A percentile compares a stretch with the other conserved stretches of the same genome.
Conservation (phyloP, 1,140 invertebrate species). For the Drosophila prosaltans region DNA sequence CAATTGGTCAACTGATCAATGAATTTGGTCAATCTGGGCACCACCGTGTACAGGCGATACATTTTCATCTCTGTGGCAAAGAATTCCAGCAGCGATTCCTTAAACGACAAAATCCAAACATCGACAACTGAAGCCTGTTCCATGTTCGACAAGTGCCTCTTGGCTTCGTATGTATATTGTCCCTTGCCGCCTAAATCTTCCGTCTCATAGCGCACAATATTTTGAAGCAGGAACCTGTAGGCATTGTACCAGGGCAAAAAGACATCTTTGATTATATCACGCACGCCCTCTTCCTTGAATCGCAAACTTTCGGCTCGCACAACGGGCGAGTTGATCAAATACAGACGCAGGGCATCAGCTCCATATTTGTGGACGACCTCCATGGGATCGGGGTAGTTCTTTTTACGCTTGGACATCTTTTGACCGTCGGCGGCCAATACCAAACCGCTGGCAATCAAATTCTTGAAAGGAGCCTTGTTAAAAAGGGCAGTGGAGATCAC, state of each 20-base stretch:
- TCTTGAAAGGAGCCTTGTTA: constrained; percentile 98
- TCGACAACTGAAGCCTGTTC: constrained; percentile 94
- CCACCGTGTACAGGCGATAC: constrained; percentile 97
- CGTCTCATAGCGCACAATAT: constrained; percentile 92
- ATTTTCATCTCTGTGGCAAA: constrained; percentile 96
- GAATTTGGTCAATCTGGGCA: constrained; percentile 96
- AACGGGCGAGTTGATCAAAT: constrained; percentile 99
- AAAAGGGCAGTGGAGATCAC: constrained; percentile 98
- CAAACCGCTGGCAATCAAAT: constrained; percentile 97
- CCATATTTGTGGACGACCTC: constrained; percentile 96
- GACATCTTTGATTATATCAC: constrained; percentile 98
- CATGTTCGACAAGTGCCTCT: constrained; percentile 76
- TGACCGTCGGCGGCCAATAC: constrained; percentile 98
- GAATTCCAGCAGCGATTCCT: constrained; percentile 95
- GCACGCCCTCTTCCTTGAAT: constrained; percentile 98
- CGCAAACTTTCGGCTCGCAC: constrained; percentile 97
- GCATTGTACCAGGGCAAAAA: constrained; percentile 99
- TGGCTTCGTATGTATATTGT: constrained; percentile 87
- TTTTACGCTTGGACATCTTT: constrained; percentile 99
- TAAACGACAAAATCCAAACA: constrained; percentile 98
- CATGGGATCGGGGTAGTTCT: constrained; percentile 99
- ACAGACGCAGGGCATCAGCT: constrained; percentile 97
- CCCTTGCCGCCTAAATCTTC: constrained; percentile 85
- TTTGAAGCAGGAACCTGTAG: constrained; percentile 97
- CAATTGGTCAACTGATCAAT: constrained; percentile 99